These are phyloP conservation scores for Diadema setosum DNA, from an alignment of 35 echinoderm and acorn worm genomes.

Conservation along the genomic window DNA sequence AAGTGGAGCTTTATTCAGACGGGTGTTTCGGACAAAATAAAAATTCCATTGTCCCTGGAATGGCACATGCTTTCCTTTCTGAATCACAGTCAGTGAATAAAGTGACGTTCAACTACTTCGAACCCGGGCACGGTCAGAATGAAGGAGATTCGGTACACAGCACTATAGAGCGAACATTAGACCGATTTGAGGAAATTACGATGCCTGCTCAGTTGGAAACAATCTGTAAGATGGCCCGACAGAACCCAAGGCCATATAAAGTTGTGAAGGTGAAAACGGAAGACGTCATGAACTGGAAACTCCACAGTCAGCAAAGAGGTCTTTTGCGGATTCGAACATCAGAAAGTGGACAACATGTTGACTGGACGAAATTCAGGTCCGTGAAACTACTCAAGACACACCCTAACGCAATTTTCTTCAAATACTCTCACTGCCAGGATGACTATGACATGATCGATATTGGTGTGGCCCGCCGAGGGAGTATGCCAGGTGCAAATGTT, in stretches of 20 bases:
- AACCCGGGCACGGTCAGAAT: constrained; percentile 52
- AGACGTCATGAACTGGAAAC: constrained; percentile 14
- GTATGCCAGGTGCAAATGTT: too few species aligned
- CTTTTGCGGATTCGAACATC: not conserved
- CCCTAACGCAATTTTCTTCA: not conserved
- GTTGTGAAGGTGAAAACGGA: not conserved
- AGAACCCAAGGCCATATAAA: not conserved
- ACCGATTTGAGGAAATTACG: not conserved
- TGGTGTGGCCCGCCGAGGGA: too few species aligned
- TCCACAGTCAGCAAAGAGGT: not conserved
- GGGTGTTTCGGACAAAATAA: constrained; percentile 72
- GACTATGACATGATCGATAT: too few species aligned
- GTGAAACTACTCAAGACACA: too few species aligned
- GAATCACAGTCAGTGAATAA: not conserved
- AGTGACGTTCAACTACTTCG: constrained; percentile 39
- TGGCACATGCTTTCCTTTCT: not conserved
- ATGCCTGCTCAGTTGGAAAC: not conserved
- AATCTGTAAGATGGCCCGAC: not conserved
- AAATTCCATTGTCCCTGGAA: constrained; percentile 44
- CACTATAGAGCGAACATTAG: not conserved
- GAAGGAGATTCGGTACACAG: constrained; percentile 74
- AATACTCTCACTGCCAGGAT: too few species aligned
- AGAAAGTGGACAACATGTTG: not conserved
- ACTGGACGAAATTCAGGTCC: constrained; percentile 13
- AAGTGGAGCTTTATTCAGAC: constrained; percentile 46